Conservation (phyloP, 35 echinoderm and acorn worm species). For the Acanthaster planci region DNA sequence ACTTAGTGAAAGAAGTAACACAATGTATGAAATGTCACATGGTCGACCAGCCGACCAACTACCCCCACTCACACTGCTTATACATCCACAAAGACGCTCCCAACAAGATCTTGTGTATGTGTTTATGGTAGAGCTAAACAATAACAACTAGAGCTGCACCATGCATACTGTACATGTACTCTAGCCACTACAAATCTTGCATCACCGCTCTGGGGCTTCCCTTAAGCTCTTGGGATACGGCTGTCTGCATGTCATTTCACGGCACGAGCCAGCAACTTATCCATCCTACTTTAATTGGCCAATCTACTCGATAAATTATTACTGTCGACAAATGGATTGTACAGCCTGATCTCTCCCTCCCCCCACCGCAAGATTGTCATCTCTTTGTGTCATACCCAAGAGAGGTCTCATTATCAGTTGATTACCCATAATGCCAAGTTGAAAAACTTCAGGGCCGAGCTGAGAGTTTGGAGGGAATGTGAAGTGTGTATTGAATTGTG, state of each 20-base stretch:
- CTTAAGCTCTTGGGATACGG: conserved; percentile 11
- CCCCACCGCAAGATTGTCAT: background rate
- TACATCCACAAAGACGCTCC: no score
- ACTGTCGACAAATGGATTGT: conserved; percentile 3
- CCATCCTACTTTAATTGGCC: conserved; percentile 16
- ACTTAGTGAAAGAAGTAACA: background rate
- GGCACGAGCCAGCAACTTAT: background rate
- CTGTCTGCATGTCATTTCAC: background rate
- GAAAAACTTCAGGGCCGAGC: background rate
- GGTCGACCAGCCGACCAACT: background rate
- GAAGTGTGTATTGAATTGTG: background rate
- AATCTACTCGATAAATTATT: conserved; percentile 18
- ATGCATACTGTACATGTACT: background rate
- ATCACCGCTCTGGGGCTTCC: background rate
- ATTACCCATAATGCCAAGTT: conserved; percentile 22
- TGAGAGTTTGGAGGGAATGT: background rate
- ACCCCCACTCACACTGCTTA: no score
- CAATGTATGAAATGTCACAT: background rate
- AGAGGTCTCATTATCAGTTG: conserved; percentile 13
- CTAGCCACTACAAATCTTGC: background rate
- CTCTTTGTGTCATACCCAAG: no score
- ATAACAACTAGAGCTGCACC: background rate
- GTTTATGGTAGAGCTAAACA: background rate
- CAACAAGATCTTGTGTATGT: background rate
- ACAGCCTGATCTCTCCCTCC: background rate